These are phyloP conservation scores for Willowsia nigromaculata DNA, from an alignment of 2,888 invertebrate genomes.

Conservation along the genomic window DNA sequence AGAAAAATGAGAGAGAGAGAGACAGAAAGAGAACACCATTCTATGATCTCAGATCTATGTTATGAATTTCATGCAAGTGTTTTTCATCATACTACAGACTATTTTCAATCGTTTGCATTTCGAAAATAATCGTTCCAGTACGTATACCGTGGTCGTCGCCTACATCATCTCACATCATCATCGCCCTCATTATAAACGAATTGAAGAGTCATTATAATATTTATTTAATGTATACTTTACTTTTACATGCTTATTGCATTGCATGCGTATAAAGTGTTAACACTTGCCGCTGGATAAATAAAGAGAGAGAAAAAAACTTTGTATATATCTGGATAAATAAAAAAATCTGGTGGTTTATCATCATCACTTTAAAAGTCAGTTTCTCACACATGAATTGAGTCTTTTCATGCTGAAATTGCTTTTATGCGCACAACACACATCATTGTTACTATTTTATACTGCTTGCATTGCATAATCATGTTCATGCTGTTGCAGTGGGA, in stretches of 20 bases:
- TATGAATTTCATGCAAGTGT: background rate
- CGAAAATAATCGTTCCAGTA: background rate
- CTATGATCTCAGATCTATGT: background rate
- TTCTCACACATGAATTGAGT: background rate
- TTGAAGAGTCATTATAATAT: constrained; percentile 15
- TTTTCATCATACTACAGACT: background rate
- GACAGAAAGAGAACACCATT: too few relatives aligned
- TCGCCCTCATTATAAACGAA: background rate
- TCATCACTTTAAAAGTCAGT: background rate
- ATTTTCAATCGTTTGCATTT: background rate
- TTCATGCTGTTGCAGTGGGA: background rate
- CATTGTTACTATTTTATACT: background rate
- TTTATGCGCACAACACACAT: background rate
- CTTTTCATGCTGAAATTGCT: background rate
- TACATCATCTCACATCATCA: background rate
- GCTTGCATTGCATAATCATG: background rate
- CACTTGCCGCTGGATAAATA: background rate
- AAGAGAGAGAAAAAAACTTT: background rate
- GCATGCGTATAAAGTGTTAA: background rate
- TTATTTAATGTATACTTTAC: background rate
- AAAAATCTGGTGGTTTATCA: background rate
- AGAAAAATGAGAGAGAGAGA: background rate
- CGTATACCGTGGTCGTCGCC: background rate
- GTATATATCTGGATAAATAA: background rate
- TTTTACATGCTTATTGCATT: too few relatives aligned